Conservation (phyloP, 2,113 vertebrate species). For the Tetraodon nigroviridis region DNA sequence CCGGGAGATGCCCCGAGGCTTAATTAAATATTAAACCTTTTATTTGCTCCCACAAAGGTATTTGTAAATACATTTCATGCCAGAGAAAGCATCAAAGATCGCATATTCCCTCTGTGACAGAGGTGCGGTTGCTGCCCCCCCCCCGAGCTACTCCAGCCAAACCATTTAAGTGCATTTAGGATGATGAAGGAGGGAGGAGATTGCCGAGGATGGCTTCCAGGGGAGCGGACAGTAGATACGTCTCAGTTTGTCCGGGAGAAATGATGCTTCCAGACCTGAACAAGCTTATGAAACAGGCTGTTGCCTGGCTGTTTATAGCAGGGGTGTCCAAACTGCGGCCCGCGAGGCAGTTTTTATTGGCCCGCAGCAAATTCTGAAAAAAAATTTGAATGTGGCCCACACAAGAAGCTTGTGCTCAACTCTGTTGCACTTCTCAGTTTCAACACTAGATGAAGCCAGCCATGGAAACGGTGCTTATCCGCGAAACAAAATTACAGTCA, state of each 20-base stretch:
- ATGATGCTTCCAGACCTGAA: constrained; percentile 36
- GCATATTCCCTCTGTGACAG: constrained; percentile 61
- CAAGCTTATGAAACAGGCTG: constrained; percentile 44
- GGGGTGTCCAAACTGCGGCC: too few species aligned
- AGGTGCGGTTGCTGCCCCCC: constrained; percentile 62
- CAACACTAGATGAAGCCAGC: too few species aligned
- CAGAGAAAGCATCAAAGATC: constrained; percentile 65
- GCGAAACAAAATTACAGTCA: too few species aligned
- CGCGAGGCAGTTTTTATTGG: too few species aligned
- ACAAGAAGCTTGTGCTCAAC: too few species aligned
- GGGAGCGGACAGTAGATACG: constrained; percentile 53
- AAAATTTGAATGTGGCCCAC: too few species aligned
- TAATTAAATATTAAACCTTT: constrained; percentile 77
- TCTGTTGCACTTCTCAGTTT: too few species aligned
- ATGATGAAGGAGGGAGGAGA: constrained; percentile 74
- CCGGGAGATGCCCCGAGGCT: constrained; percentile 62
- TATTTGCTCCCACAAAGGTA: constrained; percentile 65
- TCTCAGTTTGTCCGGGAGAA: constrained; percentile 54
- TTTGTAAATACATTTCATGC: constrained; percentile 74
- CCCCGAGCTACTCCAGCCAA: constrained; percentile 25
- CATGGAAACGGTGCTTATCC: too few species aligned
- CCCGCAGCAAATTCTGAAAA: too few species aligned
- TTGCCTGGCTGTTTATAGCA: constrained; percentile 23
- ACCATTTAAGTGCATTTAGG: constrained; percentile 70
- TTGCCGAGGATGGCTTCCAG: constrained; percentile 63